Base-by-base conservation (phyloP, 2,113 vertebrate genomes). In the Hemiprocne comata region DNA sequence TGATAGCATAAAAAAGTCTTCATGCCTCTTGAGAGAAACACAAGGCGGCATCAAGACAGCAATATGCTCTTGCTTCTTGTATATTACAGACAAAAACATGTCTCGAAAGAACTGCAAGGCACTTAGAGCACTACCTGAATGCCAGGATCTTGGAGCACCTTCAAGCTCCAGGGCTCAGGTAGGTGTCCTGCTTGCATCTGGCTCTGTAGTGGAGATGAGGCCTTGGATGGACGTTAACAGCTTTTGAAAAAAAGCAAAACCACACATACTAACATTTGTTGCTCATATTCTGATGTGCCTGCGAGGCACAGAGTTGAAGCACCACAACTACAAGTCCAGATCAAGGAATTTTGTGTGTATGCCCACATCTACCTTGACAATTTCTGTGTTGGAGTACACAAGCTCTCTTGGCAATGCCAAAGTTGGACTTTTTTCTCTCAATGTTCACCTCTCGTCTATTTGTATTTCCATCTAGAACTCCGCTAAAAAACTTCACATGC, bases 281-380 rank as follows among this genome's bases (percentile, higher is more conserved):
- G 54, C 14, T 81, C 18, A 4, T 42, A 13, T 40, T 67, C 23
- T 53, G 53, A 19, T 17, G 10, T 44, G 33, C 82, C 40, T 1
- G 0, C 0, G 0, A 79, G 44, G 29, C 8, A 34, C 6, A 64
- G 55, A 57, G 12, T 58, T 54, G 33, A 78, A 84, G 33, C 13
- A 71, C 36, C 19, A 64, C 31, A 77, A 58, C 46, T 62, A 21
- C 23, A 64, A 51, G 21, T 62, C 6, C 1, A 4, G 33, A 60
- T 48, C 55, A 8, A 29, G 29, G 13, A 77, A 67, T 42, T 81
- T 36, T 54, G 6, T 55, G 8, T 46, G 15, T 29, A 26, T 3
- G 2, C 0, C 0, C 11, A 70, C 11, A 44, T 38, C 14, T 61
- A 6, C 25, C 38, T 78, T 6, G 9, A 38, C 20, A 74, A 40